Evolutionary conservation across 2,113 vertebrate species (phyloP).

Genomic region (Platichthys stellatus): DNA sequence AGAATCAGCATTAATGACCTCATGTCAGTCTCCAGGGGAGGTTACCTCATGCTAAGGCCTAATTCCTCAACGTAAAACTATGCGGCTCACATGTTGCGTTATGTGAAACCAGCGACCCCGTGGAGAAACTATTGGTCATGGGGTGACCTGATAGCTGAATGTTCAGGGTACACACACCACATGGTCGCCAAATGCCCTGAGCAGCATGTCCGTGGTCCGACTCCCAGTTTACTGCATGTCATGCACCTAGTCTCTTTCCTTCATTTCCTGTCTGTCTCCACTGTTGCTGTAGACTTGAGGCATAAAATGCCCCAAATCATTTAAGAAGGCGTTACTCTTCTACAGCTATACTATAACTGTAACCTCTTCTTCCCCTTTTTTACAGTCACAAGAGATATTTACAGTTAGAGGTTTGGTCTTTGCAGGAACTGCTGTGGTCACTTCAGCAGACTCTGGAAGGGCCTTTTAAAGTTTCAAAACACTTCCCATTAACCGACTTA

Average conservation of each 20-base stretch:
- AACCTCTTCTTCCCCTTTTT: neutral
- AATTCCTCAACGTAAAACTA: slow-evolving; percentile 69
- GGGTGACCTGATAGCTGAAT: neutral
- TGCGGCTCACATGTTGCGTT: slow-evolving; percentile 50
- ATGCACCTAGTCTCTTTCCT: neutral
- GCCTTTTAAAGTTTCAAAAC: slow-evolving; percentile 1
- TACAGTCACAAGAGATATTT: neutral
- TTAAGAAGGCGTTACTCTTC: neutral
- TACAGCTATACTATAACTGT: neutral
- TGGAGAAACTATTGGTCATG: slow-evolving; percentile 9
- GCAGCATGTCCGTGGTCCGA: neutral
- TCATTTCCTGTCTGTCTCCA: neutral
- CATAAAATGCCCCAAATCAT: neutral
- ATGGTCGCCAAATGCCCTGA: neutral
- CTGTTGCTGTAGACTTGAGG: neutral
- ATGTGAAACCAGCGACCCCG: slow-evolving; percentile 38
- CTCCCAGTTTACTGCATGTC: neutral
- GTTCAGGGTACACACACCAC: neutral
- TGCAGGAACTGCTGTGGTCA: neutral
- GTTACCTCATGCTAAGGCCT: slow-evolving; percentile 63
- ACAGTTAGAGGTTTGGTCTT: neutral
- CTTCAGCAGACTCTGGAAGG: neutral
- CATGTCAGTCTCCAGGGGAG: slow-evolving; percentile 61
- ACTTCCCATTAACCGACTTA: neutral
- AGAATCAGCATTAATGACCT: slow-evolving; percentile 50